Evolutionary conservation across 2,113 vertebrate genomes (phyloP), one percentile per base, ranked within the genome.

Genomic region (Ophthalmolycus amberensis): DNA sequence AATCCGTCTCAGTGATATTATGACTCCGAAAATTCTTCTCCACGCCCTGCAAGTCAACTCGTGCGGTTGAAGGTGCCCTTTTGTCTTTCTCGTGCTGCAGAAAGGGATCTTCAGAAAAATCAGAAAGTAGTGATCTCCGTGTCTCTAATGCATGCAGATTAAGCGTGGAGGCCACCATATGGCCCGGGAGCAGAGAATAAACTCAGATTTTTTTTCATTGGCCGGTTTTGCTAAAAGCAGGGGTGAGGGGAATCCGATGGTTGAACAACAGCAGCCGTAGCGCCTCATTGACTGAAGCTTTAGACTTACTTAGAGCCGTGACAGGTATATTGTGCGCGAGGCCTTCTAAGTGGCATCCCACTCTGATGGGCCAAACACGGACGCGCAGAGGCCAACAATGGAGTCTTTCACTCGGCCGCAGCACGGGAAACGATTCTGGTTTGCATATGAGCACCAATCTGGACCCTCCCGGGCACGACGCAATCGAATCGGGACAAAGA

Each of bases 241-340:
- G 52, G 54, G 44, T 44, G 74, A n/a, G 52, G 27, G 59, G 71
- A 75, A n/a, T 85, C 82, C 32, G 38, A 70, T 16, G 10, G n/a
- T 32, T 4, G 63, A 79, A 83, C 81, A 88, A 71, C 62, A 77
- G 81, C 77, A 77, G 79, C 79, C 82, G 75, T 65, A 77, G 73
- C 54, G 77, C 50, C 32, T 74, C 68, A 59, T 42, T 88, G 87
- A 85, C 46, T 56, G 54, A 8, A 6, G 25, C 50, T 79, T 44
- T 58, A 81, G 86, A 87, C 69, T 62, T 79, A 63, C 68, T 80
- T 76, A 70, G 80, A 40, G 64, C 72, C 48, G 38, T 91, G 91
- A 91, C 88, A 89, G 90, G 83, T 92, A 89, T 75, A 83, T 85
- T 48, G 27, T 50, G 60, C 70, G 75, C 59, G 48, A 62, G 67